Evolutionary conservation across 53 echinoderm and acorn worm species (phyloP).

Genomic region (Pentamera pediparva): DNA sequence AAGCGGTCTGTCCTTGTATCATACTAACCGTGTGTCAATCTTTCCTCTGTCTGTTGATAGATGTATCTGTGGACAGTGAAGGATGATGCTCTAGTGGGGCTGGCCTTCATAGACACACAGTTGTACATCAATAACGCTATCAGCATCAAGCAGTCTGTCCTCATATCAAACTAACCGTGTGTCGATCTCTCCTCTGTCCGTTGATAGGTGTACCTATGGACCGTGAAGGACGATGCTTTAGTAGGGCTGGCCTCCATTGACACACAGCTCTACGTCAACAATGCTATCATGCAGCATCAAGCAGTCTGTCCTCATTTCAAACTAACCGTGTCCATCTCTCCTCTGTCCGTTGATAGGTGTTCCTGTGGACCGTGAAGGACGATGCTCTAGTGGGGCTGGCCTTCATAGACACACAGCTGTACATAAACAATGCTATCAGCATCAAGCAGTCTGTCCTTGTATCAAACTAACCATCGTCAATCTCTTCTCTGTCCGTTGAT

Average conservation of each 20-base stretch:
- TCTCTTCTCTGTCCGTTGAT: neutral
- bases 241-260: slow-evolving; percentile 94
- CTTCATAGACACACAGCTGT: slow-evolving; percentile 96
- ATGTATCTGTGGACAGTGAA: slow-evolving; percentile 96
- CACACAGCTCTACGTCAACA: slow-evolving; percentile 95
- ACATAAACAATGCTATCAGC: slow-evolving; percentile 84
- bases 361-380: slow-evolving; percentile 92
- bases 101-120: slow-evolving; percentile 97
- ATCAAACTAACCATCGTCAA: too few species aligned
- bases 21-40: too few species aligned
- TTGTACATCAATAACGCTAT: slow-evolving; percentile 87
- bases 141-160: slow-evolving; percentile 92
- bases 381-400: slow-evolving; percentile 89
- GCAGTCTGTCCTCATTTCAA: slow-evolving; percentile 81
- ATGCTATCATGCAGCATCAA: slow-evolving; percentile 80
- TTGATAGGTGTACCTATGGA: slow-evolving; percentile 90
- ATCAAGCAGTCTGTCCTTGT: slow-evolving; percentile 91
- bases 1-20: too few species aligned
- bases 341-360: slow-evolving; percentile 48
- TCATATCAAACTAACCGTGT: too few species aligned
- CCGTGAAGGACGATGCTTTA: slow-evolving; percentile 85
- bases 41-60: slow-evolving; percentile 23
- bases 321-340: too few species aligned
- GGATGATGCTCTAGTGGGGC: slow-evolving; percentile 83
- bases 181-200: neutral